Conservation (phyloP, 2,888 invertebrate species). For the Plagiodera versicolora region DNA sequence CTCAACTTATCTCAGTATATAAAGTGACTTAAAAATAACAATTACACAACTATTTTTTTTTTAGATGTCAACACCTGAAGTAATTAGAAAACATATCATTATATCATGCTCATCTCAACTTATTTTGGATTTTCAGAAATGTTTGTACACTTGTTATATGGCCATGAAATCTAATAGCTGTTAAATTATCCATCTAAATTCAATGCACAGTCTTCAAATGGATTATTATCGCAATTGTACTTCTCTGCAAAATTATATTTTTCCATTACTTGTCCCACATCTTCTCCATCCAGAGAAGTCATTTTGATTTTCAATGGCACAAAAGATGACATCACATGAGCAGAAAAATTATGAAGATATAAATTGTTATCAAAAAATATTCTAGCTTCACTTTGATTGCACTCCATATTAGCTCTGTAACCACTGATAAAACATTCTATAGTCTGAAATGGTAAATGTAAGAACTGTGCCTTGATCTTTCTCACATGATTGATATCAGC, state of each 20-base stretch:
- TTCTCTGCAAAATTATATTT: constrained; percentile 28
- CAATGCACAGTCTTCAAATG: constrained; percentile 22
- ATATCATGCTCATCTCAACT: too few species aligned
- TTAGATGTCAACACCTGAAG: too few species aligned
- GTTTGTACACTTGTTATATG: too few species aligned
- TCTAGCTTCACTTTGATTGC: constrained; percentile 22
- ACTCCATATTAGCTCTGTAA: constrained; percentile 28
- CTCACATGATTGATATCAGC: constrained; percentile 31
- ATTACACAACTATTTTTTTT: too few species aligned
- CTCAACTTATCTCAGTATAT: too few species aligned
- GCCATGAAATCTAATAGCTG: background rate
- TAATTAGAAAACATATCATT: too few species aligned
- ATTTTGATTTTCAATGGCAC: constrained; percentile 27
- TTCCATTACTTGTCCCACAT: constrained; percentile 29
- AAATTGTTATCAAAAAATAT: constrained; percentile 35
- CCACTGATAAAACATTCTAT: constrained; percentile 35
- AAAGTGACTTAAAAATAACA: too few species aligned
- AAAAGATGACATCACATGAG: constrained; percentile 15
- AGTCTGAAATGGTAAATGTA: constrained; percentile 41
- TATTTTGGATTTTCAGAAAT: too few species aligned
- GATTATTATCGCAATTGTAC: constrained; percentile 19
- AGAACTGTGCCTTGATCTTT: constrained; percentile 38
- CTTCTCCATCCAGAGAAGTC: constrained; percentile 21
- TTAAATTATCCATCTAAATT: constrained; percentile 12
- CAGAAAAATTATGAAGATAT: constrained; percentile 29